Conservation (phyloP, 2,888 invertebrate species). For the Pseudoips prasinana region DNA sequence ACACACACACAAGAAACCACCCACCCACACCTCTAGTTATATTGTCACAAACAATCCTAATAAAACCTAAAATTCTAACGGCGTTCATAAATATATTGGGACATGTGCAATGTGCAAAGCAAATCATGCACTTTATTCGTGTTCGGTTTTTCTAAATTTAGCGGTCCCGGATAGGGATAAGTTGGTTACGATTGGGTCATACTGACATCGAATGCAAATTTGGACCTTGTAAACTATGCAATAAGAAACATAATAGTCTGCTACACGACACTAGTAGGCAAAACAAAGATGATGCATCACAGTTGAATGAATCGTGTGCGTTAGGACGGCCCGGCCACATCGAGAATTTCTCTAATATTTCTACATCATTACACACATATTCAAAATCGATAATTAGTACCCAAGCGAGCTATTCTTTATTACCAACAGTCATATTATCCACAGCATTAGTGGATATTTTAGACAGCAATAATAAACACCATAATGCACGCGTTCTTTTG, state of each 20-base stretch:
- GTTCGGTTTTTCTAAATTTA: slow-evolving; percentile 13
- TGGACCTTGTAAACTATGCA: neutral
- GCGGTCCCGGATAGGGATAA: slow-evolving; percentile 17
- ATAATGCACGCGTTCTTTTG: slow-evolving; percentile 17
- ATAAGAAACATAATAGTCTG: neutral
- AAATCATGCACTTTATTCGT: slow-evolving; percentile 20
- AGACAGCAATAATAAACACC: slow-evolving; percentile 11
- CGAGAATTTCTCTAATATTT: neutral
- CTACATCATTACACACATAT: slow-evolving; percentile 5
- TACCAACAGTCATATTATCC: slow-evolving; percentile 14
- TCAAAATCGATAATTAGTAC: slow-evolving; percentile 1
- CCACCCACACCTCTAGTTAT: slow-evolving; percentile 14
- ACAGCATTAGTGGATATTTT: slow-evolving; percentile 18
- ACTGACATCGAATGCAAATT: neutral
- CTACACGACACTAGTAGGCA: neutral
- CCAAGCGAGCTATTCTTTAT: slow-evolving; percentile 5
- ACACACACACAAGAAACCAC: slow-evolving; percentile 3
- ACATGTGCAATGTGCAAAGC: slow-evolving; percentile 16
- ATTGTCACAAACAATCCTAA: slow-evolving; percentile 11
- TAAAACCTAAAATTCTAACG: too few relatives aligned
- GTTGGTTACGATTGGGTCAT: slow-evolving; percentile 20
- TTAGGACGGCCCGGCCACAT: neutral
- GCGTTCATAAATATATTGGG: too few relatives aligned
- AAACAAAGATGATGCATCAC: neutral
- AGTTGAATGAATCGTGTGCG: neutral